Evolutionary conservation across 2,888 invertebrate genomes (phyloP).

Genomic region (Ceriagrion tenellum): DNA sequence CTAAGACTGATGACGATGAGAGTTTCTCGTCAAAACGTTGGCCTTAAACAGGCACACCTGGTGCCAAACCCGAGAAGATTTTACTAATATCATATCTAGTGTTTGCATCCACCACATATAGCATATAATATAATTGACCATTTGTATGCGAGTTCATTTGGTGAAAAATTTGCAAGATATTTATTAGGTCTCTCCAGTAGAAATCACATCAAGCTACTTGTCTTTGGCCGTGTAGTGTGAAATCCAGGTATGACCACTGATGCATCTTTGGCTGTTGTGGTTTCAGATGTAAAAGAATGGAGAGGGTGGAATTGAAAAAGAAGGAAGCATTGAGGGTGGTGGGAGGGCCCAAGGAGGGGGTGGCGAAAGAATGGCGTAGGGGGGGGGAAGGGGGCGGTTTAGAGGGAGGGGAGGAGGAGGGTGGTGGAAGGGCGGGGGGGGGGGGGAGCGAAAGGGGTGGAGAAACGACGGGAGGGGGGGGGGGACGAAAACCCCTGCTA

Average conservation of each 20-base stretch:
- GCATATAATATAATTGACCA: no score
- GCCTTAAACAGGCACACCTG: no score
- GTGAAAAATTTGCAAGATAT: no score
- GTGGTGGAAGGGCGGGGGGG: neutral
- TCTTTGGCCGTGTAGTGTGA: neutral
- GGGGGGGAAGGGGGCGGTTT: neutral
- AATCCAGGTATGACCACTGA: neutral
- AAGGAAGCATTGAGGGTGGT: neutral
- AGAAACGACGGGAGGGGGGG: neutral
- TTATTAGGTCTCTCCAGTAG: no score
- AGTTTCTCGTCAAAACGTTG: no score
- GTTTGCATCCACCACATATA: no score
- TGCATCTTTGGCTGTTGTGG: neutral
- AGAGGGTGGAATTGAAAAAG: neutral
- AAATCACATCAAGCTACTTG: no score
- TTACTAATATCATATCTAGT: no score
- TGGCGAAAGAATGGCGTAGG: slow-evolving; percentile 25
- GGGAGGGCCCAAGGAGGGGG: slow-evolving; percentile 23
- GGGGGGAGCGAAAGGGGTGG: neutral
- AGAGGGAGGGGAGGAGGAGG: neutral
- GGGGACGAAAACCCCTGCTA: slow-evolving; percentile 63
- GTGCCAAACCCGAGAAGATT: no score
- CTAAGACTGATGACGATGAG: no score
- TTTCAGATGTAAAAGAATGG: neutral
- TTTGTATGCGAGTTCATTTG: no score